Evolutionary conservation across 2,113 vertebrate species (phyloP).

Genomic region (Hippocampus barbouri): DNA sequence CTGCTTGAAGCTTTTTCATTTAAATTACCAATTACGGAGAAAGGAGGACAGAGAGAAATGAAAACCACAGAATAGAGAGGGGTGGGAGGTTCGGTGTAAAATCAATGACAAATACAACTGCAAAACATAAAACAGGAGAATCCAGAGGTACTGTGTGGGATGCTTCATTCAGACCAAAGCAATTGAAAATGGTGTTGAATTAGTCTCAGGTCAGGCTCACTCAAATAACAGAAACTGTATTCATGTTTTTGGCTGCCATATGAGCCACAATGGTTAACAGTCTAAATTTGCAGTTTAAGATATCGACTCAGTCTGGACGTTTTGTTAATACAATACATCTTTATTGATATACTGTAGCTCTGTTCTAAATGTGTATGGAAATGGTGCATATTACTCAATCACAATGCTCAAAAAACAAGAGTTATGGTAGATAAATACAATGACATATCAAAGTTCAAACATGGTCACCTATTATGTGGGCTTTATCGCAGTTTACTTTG

Average conservation of each 20-base stretch:
- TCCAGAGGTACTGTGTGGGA: constrained; percentile 13
- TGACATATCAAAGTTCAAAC: neutral
- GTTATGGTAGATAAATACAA: neutral
- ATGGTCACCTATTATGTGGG: too few relatives aligned
- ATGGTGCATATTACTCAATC: neutral
- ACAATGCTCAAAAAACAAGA: neutral
- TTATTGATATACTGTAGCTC: too few relatives aligned
- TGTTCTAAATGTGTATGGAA: neutral
- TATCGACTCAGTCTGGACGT: neutral
- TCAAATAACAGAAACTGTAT: neutral
- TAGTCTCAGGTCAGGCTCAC: neutral
- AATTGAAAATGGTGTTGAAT: neutral
- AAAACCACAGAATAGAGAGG: constrained; percentile 18
- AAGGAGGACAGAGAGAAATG: constrained; percentile 15
- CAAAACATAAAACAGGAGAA: constrained; percentile 32
- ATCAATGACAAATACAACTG: constrained; percentile 42
- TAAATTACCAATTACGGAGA: constrained; percentile 54
- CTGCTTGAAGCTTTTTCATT: constrained; percentile 55
- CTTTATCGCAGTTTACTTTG: too few relatives aligned
- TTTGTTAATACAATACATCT: neutral
- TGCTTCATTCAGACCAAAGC: neutral
- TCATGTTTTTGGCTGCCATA: neutral
- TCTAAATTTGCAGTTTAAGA: neutral
- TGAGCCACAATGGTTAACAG: neutral
- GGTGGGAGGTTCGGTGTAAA: constrained; percentile 17